phyloP scores from a whole-genome alignment of 2,113 vertebrate species.

The Notothenia coriiceps region DNA sequence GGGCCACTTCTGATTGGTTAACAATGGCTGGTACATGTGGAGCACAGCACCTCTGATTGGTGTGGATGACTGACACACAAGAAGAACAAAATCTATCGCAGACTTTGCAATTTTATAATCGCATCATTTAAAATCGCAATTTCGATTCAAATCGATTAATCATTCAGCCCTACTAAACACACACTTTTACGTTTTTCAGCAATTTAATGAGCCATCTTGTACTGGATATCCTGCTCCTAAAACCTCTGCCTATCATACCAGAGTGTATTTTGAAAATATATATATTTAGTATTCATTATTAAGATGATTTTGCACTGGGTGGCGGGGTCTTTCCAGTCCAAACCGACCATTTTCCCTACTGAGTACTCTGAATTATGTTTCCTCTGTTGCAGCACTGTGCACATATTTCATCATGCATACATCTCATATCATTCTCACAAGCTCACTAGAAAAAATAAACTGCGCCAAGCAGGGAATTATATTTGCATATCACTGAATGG shows the following conservation, averaged over 20 bases:
- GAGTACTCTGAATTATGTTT: constrained; percentile 23
- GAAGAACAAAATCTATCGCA: no score
- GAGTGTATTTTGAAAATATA: not conserved
- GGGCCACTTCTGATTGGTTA: no score
- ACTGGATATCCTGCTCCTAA: not conserved
- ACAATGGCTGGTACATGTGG: no score
- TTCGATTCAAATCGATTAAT: no score
- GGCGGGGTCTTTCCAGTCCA: constrained; percentile 6
- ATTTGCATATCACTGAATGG: constrained; percentile 68
- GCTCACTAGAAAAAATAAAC: constrained; percentile 13
- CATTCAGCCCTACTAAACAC: not conserved
- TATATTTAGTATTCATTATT: constrained; percentile 4
- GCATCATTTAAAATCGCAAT: no score
- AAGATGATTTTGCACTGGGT: constrained; percentile 6
- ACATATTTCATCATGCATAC: constrained; percentile 43
- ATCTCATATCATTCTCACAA: constrained; percentile 24
- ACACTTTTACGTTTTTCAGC: not conserved
- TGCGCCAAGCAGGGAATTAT: constrained; percentile 22
- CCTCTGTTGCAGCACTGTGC: constrained; percentile 10
- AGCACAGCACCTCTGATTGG: no score
- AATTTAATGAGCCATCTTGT: not conserved
- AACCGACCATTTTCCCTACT: not conserved
- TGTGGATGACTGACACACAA: no score
- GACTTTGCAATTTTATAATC: no score
- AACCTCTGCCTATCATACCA: not conserved